Conservation (phyloP, 1,140 invertebrate species). For the Drosophila ogumai region DNA sequence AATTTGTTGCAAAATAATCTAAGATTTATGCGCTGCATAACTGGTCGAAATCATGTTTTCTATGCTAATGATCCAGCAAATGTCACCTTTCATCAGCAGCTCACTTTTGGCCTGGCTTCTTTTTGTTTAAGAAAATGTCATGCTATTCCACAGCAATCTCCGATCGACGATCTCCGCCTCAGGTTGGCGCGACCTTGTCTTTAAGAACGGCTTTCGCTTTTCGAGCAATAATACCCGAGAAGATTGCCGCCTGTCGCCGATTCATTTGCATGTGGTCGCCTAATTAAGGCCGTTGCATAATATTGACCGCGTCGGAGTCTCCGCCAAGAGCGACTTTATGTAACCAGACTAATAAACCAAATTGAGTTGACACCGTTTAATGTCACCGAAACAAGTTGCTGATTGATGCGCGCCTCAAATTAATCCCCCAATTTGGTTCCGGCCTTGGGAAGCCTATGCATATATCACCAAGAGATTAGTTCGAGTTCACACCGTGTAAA, state of each 20-base stretch:
- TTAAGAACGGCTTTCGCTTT: conserved; percentile 72
- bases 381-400: conserved; percentile 55
- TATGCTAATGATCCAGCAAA: conserved; percentile 32
- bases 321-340: conserved; percentile 39
- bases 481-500: conserved; percentile 17
- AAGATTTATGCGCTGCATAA: conserved; percentile 21
- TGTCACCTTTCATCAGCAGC: conserved; percentile 32
- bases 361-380: conserved; percentile 57
- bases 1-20: conserved; percentile 19
- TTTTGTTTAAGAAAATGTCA: conserved; percentile 20
- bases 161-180: not conserved
- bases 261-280: conserved; percentile 63
- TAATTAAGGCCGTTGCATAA: conserved; percentile 74
- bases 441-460: conserved; percentile 22
- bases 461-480: conserved; percentile 19
- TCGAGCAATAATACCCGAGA: conserved; percentile 37
- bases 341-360: conserved; percentile 70
- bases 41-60: conserved; percentile 37
- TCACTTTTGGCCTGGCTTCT: not conserved
- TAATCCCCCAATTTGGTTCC: conserved; percentile 41
- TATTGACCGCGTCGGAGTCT: conserved; percentile 56
- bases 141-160: conserved; percentile 7
- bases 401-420: conserved; percentile 42
- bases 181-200: conserved; percentile 27
- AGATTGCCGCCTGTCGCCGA: conserved; percentile 21